Evolutionary conservation across 2,797 vertebrate genomes (phyloP).

Genomic region (Thripadectes ignobilis): DNA sequence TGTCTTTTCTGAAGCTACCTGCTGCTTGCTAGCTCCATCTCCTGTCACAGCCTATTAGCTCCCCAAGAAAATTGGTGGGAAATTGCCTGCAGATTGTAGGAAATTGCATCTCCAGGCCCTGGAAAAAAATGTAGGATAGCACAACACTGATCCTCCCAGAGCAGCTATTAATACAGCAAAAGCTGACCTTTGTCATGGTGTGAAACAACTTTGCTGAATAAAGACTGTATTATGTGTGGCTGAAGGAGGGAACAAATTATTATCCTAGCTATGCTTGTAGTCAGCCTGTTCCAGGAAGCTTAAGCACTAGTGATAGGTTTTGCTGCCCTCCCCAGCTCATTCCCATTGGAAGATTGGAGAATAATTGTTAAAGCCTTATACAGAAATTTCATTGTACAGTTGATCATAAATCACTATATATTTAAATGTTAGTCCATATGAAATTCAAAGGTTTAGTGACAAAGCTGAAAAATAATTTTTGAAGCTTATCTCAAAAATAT

Average conservation of each 20-base stretch:
- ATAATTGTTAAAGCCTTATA: neutral
- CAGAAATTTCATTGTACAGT: neutral
- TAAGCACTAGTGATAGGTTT: conserved; percentile 39
- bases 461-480: neutral
- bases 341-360: neutral
- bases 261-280: conserved; percentile 55
- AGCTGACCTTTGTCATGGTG: conserved; percentile 78
- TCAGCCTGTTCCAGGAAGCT: conserved; percentile 57
- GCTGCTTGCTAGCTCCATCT: conserved; percentile 82
- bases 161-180: conserved; percentile 82
- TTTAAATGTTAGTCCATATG: neutral
- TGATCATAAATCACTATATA: neutral
- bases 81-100: conserved; percentile 86
- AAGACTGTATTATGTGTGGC: conserved; percentile 76
- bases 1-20: conserved; percentile 81
- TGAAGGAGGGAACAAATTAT: conserved; percentile 73
- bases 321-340: neutral
- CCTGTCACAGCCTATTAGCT: conserved; percentile 86
- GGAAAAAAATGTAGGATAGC: conserved; percentile 81
- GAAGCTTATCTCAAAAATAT: neutral
- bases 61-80: conserved; percentile 85
- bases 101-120: conserved; percentile 84
- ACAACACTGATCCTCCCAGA: conserved; percentile 80
- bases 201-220: conserved; percentile 79
- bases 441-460: neutral